Evolutionary conservation across 1,140 invertebrate species (phyloP), one percentile per base, ranked within the genome.

Genomic region (Mizuhopecten yessoensis): DNA sequence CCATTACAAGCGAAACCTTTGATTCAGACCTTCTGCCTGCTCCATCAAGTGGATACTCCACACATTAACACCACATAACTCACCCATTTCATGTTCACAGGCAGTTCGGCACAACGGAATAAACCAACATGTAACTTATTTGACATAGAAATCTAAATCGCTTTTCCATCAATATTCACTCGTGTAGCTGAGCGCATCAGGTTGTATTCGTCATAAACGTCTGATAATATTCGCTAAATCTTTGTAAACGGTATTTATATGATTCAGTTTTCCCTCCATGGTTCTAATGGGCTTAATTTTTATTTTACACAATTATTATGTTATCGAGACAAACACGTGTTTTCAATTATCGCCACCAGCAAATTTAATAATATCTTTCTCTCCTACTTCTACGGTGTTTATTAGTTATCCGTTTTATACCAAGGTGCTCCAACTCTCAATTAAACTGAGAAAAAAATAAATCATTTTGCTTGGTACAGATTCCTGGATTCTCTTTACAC

Each of bases 171-270:
- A 75, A 75, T n/a, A 75, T 9, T 75, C 15, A n/a, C 57, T 75
- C 23, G 29, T 29, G 57, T 29, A 75, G 57, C n/a, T 29, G 57
- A 75, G 57, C 57, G 57, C 57, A 75, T 75, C 57, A 75, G 57
- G 57, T 75, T 75, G 57, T 75, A 13, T 75, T 75, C 3, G 57
- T 75, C 23, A n/a, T 75, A 75, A 75, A 75, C 11, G 57, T 75
- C 57, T 75, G 57, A n/a, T 75, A 17, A 75, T 75, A n/a, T 75
- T 75, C 29, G n/a, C 57, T 75, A 75, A 75, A 75, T 29, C 57
- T 29, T n/a, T 75, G n/a, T 75, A 75, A 75, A n/a, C 29, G 57
- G 57, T 75, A 75, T 75, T n/a, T 75, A n/a, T 75, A n/a, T 75
- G 57, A 75, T 75, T 7, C 5, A 75, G 57, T n/a, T 75, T 75